These are phyloP conservation scores for Volucella bombylans DNA, from an alignment of 2,888 invertebrate species.

Conservation along the genomic window DNA sequence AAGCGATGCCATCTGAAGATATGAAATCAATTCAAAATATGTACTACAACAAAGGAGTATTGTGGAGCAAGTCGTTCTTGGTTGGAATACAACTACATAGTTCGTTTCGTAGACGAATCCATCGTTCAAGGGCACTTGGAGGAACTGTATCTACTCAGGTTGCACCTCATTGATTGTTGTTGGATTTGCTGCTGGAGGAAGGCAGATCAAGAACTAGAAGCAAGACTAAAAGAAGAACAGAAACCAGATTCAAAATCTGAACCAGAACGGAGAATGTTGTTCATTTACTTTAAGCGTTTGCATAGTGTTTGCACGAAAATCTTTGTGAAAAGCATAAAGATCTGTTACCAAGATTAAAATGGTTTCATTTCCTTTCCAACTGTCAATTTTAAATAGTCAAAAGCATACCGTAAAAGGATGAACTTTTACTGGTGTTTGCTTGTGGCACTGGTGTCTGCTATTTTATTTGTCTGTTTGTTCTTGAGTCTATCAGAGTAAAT, in stretches of 20 bases:
- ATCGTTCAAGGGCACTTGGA: slow-evolving; percentile 8
- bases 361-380: slow-evolving; percentile 55
- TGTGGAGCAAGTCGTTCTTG: slow-evolving; percentile 1
- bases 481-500: background rate
- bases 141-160: no score
- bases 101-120: slow-evolving; percentile 35
- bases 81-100: background rate
- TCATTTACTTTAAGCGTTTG: slow-evolving; percentile 55
- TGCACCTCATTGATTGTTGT: background rate
- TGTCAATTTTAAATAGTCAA: slow-evolving; percentile 50
- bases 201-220: no score
- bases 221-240: no score
- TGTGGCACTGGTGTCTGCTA: background rate
- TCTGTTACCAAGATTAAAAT: slow-evolving; percentile 62
- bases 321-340: slow-evolving; percentile 46
- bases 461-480: background rate
- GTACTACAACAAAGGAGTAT: slow-evolving; percentile 6
- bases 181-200: background rate
- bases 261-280: slow-evolving; percentile 7
- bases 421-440: slow-evolving; percentile 20
- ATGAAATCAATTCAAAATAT: slow-evolving; percentile 60
- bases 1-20: slow-evolving; percentile 57
- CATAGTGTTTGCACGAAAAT: slow-evolving; percentile 30
- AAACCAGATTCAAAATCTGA: no score
- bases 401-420: slow-evolving; percentile 30